phyloP scores from a whole-genome alignment of 2,113 vertebrate species.

The Dipodomys spectabilis region DNA sequence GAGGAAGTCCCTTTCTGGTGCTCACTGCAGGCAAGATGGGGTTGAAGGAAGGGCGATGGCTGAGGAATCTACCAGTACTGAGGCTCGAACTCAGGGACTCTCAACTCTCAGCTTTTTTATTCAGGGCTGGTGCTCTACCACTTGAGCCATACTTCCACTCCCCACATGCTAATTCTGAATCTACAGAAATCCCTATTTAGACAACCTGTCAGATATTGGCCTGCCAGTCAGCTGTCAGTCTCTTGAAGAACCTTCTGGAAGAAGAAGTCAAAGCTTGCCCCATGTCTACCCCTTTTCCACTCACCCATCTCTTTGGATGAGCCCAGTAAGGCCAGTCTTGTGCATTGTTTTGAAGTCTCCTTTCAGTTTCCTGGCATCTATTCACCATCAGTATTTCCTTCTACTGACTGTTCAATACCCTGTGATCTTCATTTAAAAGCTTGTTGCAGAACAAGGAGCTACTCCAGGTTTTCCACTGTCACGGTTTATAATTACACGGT shows the following conservation, averaged over 20 bases:
- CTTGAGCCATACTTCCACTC: no score
- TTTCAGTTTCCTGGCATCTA: neutral
- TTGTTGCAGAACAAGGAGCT: neutral
- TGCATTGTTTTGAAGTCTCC: neutral
- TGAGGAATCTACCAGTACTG: no score
- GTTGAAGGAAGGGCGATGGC: no score
- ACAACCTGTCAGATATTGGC: neutral
- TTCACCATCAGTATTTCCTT: neutral
- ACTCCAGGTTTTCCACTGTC: neutral
- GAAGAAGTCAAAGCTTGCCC: neutral
- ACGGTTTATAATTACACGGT: neutral
- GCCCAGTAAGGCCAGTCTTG: neutral
- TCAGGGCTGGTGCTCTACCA: no score
- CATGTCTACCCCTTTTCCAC: neutral
- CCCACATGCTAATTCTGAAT: neutral
- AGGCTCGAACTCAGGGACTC: no score
- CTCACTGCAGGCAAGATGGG: neutral
- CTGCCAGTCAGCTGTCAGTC: neutral
- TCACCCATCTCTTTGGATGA: neutral
- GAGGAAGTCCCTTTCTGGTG: neutral
- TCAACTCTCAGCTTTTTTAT: no score
- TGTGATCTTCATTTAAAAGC: neutral
- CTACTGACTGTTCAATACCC: neutral
- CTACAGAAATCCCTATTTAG: neutral
- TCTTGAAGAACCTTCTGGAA: neutral